Percentiles rank a stretch among this genome's conserved stretches.
Evolutionary conservation across 2,888 invertebrate genomes (phyloP).

Genomic region (Drosophila fungiperda): DNA sequence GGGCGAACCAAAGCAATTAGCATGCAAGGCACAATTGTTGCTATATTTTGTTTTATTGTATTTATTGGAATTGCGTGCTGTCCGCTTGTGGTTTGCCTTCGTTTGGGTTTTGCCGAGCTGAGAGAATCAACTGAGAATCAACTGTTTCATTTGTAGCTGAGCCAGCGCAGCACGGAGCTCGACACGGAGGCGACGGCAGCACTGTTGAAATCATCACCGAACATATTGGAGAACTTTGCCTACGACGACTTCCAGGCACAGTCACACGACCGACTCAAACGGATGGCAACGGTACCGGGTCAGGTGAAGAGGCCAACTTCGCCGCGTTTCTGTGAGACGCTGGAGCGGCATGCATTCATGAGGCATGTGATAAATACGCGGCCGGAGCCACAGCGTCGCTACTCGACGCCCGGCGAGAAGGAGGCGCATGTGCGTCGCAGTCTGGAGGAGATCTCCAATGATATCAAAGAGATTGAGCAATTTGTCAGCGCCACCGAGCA

Average conservation of each 20-base stretch:
- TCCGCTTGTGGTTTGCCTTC: conserved; percentile 57
- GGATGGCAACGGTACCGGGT: conserved; percentile 64
- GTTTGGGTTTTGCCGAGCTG: not conserved
- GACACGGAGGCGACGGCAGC: conserved; percentile 73
- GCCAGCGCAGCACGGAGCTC: conserved; percentile 53
- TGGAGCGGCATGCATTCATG: conserved; percentile 84
- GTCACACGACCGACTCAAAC: conserved; percentile 53
- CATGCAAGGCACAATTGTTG: conserved; percentile 59
- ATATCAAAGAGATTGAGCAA: conserved; percentile 85
- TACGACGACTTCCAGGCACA: conserved; percentile 81
- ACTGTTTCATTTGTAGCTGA: conserved; percentile 53
- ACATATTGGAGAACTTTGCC: conserved; percentile 84
- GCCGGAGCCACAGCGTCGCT: conserved; percentile 72
- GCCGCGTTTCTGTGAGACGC: conserved; percentile 83
- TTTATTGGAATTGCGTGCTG: conserved; percentile 76
- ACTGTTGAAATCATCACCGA: conserved; percentile 84
- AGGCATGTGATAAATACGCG: conserved; percentile 82
- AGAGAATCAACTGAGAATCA: not conserved
- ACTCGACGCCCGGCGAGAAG: conserved; percentile 82
- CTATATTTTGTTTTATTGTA: conserved; percentile 23
- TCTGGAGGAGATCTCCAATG: conserved; percentile 85
- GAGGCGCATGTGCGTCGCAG: conserved; percentile 83
- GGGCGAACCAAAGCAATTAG: conserved; percentile 66
- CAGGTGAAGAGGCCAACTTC: conserved; percentile 58
- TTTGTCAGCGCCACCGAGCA: conserved; percentile 84